Evolutionary conservation across 2,888 invertebrate genomes (phyloP).

Genomic region (Eupithecia subumbrata): DNA sequence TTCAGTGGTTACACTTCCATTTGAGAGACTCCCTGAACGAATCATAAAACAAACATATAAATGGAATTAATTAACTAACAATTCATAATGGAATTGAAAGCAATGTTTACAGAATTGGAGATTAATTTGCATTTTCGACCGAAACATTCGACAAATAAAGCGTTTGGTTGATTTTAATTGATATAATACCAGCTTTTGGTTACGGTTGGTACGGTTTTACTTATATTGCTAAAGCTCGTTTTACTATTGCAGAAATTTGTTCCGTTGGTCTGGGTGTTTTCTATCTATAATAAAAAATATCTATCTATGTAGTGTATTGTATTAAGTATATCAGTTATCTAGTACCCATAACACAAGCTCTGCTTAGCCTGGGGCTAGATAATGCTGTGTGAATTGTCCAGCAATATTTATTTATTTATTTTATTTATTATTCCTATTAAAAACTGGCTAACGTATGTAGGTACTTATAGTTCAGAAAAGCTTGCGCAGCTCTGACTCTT

Average conservation of each 20-base stretch:
- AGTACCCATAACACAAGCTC: too few species aligned
- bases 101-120: slow-evolving; percentile 12
- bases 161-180: neutral
- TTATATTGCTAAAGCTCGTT: neutral
- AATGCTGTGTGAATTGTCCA: too few species aligned
- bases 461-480: too few species aligned
- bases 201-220: neutral
- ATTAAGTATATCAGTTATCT: too few species aligned
- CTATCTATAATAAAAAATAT: too few species aligned
- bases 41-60: neutral
- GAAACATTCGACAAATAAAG: slow-evolving; percentile 1
- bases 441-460: neutral
- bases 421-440: neutral
- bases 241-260: too few species aligned
- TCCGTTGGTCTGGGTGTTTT: too few species aligned
- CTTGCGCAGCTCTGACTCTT: too few species aligned
- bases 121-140: slow-evolving; percentile 11
- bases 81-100: slow-evolving; percentile 15
- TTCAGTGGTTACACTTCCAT: neutral
- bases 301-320: too few species aligned
- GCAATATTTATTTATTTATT: too few species aligned
- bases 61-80: neutral
- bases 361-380: too few species aligned
- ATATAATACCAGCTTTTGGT: neutral
- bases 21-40: neutral